Evolutionary conservation across 2,888 invertebrate genomes (phyloP).

Genomic region (Chorisops tibialis): DNA sequence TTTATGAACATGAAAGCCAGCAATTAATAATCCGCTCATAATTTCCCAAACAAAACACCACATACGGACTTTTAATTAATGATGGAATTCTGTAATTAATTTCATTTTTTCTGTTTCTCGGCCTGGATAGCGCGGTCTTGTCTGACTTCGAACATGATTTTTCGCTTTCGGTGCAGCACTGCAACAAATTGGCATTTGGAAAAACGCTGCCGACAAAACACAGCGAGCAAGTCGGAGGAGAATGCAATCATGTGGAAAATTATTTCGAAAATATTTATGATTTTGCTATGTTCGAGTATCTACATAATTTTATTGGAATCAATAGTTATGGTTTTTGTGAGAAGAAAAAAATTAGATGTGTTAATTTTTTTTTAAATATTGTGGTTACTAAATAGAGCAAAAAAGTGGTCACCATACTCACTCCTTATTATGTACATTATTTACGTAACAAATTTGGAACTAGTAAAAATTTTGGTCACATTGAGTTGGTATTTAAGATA

Average conservation of each 20-base stretch:
- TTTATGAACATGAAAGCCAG: constrained; percentile 32
- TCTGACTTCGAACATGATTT: constrained; percentile 23
- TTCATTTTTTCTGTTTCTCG: constrained; percentile 22
- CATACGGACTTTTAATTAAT: constrained; percentile 34
- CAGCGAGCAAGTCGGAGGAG: constrained; percentile 3
- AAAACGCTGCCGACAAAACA: not conserved
- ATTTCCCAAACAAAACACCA: constrained; percentile 33
- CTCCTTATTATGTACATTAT: too few relatives aligned
- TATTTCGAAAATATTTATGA: constrained; percentile 31
- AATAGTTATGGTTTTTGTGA: too few relatives aligned
- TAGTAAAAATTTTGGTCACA: too few relatives aligned
- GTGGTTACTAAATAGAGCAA: too few relatives aligned
- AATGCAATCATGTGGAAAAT: constrained; percentile 23
- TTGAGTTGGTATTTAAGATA: too few relatives aligned
- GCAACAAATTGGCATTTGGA: constrained; percentile 24
- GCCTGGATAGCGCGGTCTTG: constrained; percentile 6
- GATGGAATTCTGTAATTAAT: constrained; percentile 32
- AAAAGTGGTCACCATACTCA: too few relatives aligned
- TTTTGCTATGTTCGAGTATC: too few relatives aligned
- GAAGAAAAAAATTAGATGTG: too few relatives aligned
- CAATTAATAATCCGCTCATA: constrained; percentile 34
- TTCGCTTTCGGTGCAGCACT: constrained; percentile 16
- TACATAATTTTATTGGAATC: too few relatives aligned
- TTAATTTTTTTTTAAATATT: too few relatives aligned
- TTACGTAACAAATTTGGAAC: too few relatives aligned